phyloP scores from a whole-genome alignment of 2,113 vertebrate species.

The Aviceda subcristata region DNA sequence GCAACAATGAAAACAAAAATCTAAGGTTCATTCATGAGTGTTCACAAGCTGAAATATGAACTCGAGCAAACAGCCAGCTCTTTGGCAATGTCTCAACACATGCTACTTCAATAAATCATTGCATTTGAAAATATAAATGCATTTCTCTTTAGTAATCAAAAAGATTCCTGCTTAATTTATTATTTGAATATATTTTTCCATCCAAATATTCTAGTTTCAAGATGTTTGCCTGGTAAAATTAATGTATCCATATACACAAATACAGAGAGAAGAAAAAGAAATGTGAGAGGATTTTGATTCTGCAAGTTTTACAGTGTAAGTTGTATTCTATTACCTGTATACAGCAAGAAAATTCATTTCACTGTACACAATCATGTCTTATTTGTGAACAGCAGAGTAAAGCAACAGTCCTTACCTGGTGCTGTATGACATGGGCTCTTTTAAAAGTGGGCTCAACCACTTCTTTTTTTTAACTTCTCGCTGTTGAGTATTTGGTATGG shows the following conservation, averaged over 20 bases:
- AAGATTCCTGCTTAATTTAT: constrained; percentile 61
- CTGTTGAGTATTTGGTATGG: constrained; percentile 3
- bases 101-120: constrained; percentile 56
- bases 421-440: not conserved
- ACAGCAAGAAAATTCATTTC: not conserved
- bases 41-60: not conserved
- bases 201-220: constrained; percentile 54
- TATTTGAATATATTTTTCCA: constrained; percentile 42
- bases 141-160: constrained; percentile 62
- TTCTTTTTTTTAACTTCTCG: not conserved
- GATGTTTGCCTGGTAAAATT: constrained; percentile 51
- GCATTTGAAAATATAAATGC: constrained; percentile 66
- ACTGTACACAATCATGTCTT: not conserved
- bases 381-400: constrained; percentile 1
- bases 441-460: not conserved
- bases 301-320: not conserved
- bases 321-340: not conserved
- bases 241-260: constrained; percentile 17
- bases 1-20: constrained; percentile 36
- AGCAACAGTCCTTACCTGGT: constrained; percentile 25
- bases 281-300: not conserved
- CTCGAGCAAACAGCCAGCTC: not conserved
- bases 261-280: not conserved
- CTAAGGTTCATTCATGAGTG: constrained; percentile 1
- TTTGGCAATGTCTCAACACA: constrained; percentile 33